phyloP scores from a whole-genome alignment of 2,888 invertebrate genomes.

The Dicranocentrus wangi region DNA sequence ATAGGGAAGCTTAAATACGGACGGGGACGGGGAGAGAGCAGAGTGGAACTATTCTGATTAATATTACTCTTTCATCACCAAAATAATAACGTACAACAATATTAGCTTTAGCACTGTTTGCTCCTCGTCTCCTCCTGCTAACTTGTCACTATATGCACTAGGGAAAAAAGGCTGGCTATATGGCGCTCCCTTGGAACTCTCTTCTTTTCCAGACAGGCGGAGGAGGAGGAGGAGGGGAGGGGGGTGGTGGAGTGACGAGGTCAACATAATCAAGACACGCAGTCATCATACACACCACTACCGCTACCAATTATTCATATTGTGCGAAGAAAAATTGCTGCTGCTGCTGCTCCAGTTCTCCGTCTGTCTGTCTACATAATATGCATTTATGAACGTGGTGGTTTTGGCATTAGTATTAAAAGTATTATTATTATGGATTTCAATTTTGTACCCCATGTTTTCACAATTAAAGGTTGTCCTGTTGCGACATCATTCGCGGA shows the following conservation, averaged over 20 bases:
- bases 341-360: not conserved
- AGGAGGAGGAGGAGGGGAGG: not conserved
- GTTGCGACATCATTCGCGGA: slow-evolving; percentile 48
- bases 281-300: not conserved
- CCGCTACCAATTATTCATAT: not conserved
- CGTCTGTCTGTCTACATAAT: not conserved
- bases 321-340: not conserved
- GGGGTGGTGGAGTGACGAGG: slow-evolving; percentile 8
- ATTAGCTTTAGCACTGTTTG: slow-evolving; percentile 32
- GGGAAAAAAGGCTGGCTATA: not conserved
- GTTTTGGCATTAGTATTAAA: too few relatives aligned
- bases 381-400: too few relatives aligned
- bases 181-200: not conserved
- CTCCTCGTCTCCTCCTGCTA: not conserved
- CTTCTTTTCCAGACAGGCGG: not conserved
- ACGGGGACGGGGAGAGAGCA: slow-evolving; percentile 36
- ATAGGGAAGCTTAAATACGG: slow-evolving; percentile 42
- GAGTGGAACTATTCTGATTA: slow-evolving; percentile 58
- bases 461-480: slow-evolving; percentile 41
- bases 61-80: slow-evolving; percentile 60
- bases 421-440: not conserved
- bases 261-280: slow-evolving; percentile 44
- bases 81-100: slow-evolving; percentile 40
- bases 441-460: not conserved
- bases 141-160: too few relatives aligned